Conservation (phyloP, 2,113 vertebrate genomes). For the Laterallus jamaicensis region DNA sequence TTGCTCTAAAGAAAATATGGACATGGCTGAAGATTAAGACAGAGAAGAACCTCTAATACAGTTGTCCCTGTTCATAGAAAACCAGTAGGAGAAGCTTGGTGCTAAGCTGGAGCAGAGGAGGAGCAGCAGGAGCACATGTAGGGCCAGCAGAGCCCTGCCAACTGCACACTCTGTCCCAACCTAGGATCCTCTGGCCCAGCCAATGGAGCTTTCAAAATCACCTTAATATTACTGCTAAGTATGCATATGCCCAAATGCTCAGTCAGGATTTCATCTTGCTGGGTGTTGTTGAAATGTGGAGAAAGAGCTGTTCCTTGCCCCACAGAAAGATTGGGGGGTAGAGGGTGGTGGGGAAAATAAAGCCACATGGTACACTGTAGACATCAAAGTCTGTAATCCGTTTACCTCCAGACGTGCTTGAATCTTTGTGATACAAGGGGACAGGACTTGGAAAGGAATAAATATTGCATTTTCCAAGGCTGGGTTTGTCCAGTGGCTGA, state of each 20-base stretch:
- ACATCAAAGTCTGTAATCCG: background rate
- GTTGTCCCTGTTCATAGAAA: background rate
- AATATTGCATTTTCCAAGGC: slow-evolving; percentile 31
- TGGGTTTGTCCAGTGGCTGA: slow-evolving; percentile 17
- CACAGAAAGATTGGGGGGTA: background rate
- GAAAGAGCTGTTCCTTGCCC: background rate
- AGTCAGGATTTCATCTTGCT: background rate
- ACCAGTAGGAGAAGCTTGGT: background rate
- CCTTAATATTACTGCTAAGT: background rate
- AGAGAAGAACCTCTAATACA: slow-evolving; percentile 10
- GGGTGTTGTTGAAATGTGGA: background rate
- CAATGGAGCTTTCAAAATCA: background rate
- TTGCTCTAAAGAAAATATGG: slow-evolving; percentile 78
- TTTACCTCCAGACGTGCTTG: background rate
- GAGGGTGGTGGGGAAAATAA: background rate
- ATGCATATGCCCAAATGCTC: background rate
- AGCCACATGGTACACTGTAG: background rate
- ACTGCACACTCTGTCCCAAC: rapidly evolving
- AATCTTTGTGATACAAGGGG: background rate
- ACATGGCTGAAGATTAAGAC: slow-evolving; percentile 65
- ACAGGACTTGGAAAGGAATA: slow-evolving; percentile 26
- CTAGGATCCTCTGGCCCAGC: background rate
- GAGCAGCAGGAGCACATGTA: background rate
- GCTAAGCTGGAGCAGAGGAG: background rate
- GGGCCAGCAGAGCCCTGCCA: background rate